A percentile compares a stretch with the other conserved stretches of the same genome.
These are phyloP conservation scores for Bombus pascuorum DNA, from an alignment of 1,140 invertebrate species.

Conservation along the genomic window DNA sequence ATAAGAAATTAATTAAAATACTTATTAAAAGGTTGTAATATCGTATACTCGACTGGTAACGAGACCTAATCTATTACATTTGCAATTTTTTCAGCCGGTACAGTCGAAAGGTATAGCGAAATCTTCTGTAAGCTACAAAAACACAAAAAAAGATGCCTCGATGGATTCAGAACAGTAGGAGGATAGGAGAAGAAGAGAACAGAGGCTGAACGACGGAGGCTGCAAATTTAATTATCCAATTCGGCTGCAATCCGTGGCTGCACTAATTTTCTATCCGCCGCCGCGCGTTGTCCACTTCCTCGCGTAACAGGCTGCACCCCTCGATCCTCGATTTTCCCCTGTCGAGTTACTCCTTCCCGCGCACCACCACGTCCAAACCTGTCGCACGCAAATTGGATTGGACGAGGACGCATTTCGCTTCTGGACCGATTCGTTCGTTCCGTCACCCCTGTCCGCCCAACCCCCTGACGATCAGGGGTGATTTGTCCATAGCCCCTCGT, in stretches of 20 bases:
- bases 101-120: background rate
- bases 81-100: background rate
- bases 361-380: slow-evolving; percentile 3
- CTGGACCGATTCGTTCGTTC: slow-evolving; percentile 52
- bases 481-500: slow-evolving; percentile 35
- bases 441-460: background rate
- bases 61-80: background rate
- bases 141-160: background rate
- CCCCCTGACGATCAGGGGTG: background rate
- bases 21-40: background rate
- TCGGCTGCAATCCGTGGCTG: slow-evolving; percentile 67
- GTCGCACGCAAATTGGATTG: slow-evolving; percentile 69
- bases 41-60: too few relatives aligned
- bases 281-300: slow-evolving; percentile 8
- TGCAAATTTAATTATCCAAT: slow-evolving; percentile 76
- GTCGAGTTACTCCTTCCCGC: slow-evolving; percentile 20
- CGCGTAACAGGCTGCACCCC: slow-evolving; percentile 1
- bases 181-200: slow-evolving; percentile 41
- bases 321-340: slow-evolving; percentile 5
- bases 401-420: slow-evolving; percentile 59
- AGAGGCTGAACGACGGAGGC: slow-evolving; percentile 57
- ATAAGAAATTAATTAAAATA: background rate
- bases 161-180: too few relatives aligned
- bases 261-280: slow-evolving; percentile 71
- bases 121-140: background rate